These are phyloP conservation scores for Microcebus tavaratra DNA, from an alignment of 2,113 vertebrate species.

Conservation along the genomic window DNA sequence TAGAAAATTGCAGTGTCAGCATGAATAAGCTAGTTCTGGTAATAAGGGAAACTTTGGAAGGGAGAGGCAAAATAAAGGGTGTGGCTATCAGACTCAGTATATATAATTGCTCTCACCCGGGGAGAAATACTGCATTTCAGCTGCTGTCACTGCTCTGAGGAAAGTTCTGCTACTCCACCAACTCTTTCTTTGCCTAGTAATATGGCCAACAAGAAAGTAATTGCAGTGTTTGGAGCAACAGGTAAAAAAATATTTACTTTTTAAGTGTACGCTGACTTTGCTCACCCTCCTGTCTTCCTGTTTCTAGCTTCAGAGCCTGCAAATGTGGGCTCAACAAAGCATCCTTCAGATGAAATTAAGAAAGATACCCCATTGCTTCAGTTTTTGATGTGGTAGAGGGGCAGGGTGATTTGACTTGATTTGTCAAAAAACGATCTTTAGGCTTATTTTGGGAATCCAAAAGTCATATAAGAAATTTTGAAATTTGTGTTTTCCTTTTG, in stretches of 20 bases:
- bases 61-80: not conserved
- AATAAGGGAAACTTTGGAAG: not conserved
- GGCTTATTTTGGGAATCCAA: too few species aligned
- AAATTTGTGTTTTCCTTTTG: too few species aligned
- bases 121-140: not conserved
- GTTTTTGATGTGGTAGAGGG: not conserved
- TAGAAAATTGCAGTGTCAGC: not conserved
- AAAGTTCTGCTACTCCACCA: not conserved
- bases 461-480: too few species aligned
- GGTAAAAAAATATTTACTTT: constrained; percentile 28
- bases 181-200: not conserved
- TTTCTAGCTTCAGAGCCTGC: not conserved
- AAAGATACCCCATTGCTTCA: not conserved
- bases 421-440: not conserved
- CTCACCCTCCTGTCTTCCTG: not conserved
- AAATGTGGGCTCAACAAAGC: not conserved
- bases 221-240: constrained; percentile 61
- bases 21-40: not conserved
- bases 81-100: not conserved
- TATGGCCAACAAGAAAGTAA: constrained; percentile 56
- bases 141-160: not conserved
- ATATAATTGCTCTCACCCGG: not conserved
- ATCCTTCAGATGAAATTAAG: not conserved
- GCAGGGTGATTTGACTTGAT: not conserved
- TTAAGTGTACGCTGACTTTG: not conserved